These are phyloP conservation scores for Carterocephalus palaemon DNA, from an alignment of 2,888 invertebrate genomes.

Conservation along the genomic window DNA sequence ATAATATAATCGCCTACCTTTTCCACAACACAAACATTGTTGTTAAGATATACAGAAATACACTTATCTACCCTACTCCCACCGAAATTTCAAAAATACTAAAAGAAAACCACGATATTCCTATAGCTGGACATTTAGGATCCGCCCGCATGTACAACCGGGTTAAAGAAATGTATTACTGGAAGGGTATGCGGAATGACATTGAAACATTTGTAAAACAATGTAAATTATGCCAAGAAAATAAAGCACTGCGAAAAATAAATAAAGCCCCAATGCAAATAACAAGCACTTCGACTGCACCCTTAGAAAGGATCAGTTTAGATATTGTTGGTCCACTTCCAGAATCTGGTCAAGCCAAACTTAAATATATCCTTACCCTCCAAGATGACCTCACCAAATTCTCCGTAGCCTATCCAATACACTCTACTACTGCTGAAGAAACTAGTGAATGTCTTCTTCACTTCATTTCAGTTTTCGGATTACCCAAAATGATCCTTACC, in stretches of 20 bases:
- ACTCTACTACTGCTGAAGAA: conserved; percentile 30
- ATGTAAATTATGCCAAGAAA: conserved; percentile 20
- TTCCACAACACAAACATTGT: no score
- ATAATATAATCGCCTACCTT: no score
- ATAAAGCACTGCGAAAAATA: conserved; percentile 18
- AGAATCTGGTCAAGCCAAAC: conserved; percentile 21
- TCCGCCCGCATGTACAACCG: conserved; percentile 10
- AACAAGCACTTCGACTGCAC: conserved; percentile 19
- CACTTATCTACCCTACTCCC: conserved; percentile 24
- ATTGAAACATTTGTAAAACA: conserved; percentile 26
- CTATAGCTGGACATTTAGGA: conserved; percentile 27
- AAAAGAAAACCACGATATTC: conserved; percentile 26
- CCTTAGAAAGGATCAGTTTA: conserved; percentile 20
- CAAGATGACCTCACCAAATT: conserved; percentile 31
- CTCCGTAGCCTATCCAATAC: conserved; percentile 27
- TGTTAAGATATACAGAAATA: no score
- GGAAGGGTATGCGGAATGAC: conserved; percentile 20
- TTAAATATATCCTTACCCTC: conserved; percentile 28
- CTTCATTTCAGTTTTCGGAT: conserved; percentile 31
- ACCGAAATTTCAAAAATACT: conserved; percentile 19
- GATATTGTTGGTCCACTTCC: conserved; percentile 24
- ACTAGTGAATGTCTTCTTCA: conserved; percentile 28
- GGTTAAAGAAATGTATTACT: conserved; percentile 19
- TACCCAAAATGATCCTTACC: conserved; percentile 31
- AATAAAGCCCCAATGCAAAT: conserved; percentile 25